phyloP scores from a whole-genome alignment of 2,113 vertebrate genomes.

The Gobiocypris rarus region DNA sequence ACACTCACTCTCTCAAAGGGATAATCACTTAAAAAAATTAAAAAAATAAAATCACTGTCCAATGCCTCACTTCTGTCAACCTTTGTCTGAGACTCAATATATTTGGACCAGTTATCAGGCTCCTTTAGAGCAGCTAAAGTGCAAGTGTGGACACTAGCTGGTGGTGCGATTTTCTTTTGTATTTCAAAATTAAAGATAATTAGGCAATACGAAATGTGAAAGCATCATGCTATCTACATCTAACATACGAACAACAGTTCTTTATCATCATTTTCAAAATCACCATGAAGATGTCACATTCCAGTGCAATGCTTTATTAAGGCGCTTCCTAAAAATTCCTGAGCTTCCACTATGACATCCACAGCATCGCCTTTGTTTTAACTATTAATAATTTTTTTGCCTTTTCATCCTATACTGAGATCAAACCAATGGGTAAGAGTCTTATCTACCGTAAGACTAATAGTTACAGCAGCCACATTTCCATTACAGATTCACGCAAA shows the following conservation, averaged over 20 bases:
- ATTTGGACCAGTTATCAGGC: constrained; percentile 29
- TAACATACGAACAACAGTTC: not conserved
- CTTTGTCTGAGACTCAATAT: constrained; percentile 5
- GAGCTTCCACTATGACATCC: not conserved
- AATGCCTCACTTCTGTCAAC: not conserved
- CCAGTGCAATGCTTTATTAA: not conserved
- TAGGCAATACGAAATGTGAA: not conserved
- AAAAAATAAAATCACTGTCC: not conserved
- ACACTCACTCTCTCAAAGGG: not conserved
- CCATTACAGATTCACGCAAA: too few relatives aligned
- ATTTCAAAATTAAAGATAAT: not conserved
- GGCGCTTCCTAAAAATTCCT: not conserved
- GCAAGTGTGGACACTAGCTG: not conserved
- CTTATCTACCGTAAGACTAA: too few relatives aligned
- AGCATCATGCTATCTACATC: too few relatives aligned
- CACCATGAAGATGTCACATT: not conserved
- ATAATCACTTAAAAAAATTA: too few relatives aligned
- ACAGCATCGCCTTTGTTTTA: not conserved
- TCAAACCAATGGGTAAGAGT: too few relatives aligned
- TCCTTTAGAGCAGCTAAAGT: constrained; percentile 20
- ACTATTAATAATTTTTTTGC: not conserved
- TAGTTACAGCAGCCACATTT: not conserved
- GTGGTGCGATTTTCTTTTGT: not conserved
- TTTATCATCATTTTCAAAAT: not conserved
- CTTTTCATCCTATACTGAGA: too few relatives aligned